A percentile compares a stretch with the other conserved stretches of the same genome.
Conservation (phyloP, 2,888 invertebrate species). For the Coenonympha glycerion region DNA sequence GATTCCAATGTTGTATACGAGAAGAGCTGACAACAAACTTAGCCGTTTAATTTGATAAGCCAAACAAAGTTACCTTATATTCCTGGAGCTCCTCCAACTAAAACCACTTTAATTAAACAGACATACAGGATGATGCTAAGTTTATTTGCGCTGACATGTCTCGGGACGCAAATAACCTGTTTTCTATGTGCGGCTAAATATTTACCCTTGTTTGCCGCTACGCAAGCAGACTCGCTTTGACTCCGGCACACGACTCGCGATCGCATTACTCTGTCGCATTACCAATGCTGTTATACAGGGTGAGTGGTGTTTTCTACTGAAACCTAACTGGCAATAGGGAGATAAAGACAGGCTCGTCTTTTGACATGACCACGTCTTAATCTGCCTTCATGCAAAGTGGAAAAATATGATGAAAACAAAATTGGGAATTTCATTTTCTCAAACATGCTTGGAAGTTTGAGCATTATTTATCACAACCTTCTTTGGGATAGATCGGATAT, state of each 20-base stretch:
- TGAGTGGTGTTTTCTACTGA: constrained; percentile 32
- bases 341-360: neutral
- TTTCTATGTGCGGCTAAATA: constrained; percentile 59
- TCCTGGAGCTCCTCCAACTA: constrained; percentile 23
- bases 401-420: too few species aligned
- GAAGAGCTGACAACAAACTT: too few species aligned
- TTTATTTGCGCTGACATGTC: constrained; percentile 42
- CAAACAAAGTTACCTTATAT: constrained; percentile 8
- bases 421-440: too few species aligned
- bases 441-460: too few species aligned
- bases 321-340: neutral
- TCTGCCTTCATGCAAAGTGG: too few species aligned
- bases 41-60: too few species aligned
- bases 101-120: constrained; percentile 34
- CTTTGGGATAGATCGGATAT: too few species aligned
- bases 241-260: constrained; percentile 27
- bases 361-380: too few species aligned
- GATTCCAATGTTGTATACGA: too few species aligned
- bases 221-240: constrained; percentile 58
- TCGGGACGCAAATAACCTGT: constrained; percentile 46
- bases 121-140: constrained; percentile 45
- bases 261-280: constrained; percentile 37
- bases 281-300: constrained; percentile 38
- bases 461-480: too few species aligned
- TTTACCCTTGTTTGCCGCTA: constrained; percentile 55